Evolutionary conservation across 2,113 vertebrate species (phyloP), one percentile per base, ranked within the genome.

Genomic region (Poeciliopsis prolifica): DNA sequence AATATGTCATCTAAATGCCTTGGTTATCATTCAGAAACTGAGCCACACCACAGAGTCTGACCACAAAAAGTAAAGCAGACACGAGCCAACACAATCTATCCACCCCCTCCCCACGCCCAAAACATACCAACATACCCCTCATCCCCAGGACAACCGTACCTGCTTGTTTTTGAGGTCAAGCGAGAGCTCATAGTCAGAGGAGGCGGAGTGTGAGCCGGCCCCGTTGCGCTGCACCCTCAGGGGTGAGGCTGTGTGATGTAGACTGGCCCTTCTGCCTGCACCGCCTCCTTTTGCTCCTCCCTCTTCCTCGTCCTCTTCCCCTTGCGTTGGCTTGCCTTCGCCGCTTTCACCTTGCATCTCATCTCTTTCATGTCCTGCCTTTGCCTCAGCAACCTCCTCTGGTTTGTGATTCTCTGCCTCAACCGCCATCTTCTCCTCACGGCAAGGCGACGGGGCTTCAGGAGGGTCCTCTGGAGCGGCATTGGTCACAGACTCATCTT

Each of bases 111-210:
- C 73, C 28, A 37, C 60, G 66, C 64, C 22, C 65, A 42, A 72
- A 65, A 65, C 65, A 87, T 84, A 83, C 61, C 80, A 64, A 72
- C 80, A 61, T 51, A 77, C 74, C 62, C 76, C 81, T 70, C 54
- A 1, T 65, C 71, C 87, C 78, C 83, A 78, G 88, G 84, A 87
- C 76, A 82, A 80, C 85, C 95, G 95, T 98, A 99, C 97, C 97
- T 98, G 98, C 96, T 98, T 98, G 95, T 97, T 99, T 96, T 99
- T 99, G 96, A 99, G 96, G 95, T 99, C 97, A 95, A 98, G 95
- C 81, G 98, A 98, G 95, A 98, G 96, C 91, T 99, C 97, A 96
- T 98, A 99, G 93, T 98, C 96, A 69, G 96, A 96, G 83, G 95
- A 70, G 75, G 89, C 72, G 67, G 96, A 86, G 87, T 97, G 97